Evolutionary conservation across 2,113 vertebrate species (phyloP).

Genomic region (Ellobius talpinus): DNA sequence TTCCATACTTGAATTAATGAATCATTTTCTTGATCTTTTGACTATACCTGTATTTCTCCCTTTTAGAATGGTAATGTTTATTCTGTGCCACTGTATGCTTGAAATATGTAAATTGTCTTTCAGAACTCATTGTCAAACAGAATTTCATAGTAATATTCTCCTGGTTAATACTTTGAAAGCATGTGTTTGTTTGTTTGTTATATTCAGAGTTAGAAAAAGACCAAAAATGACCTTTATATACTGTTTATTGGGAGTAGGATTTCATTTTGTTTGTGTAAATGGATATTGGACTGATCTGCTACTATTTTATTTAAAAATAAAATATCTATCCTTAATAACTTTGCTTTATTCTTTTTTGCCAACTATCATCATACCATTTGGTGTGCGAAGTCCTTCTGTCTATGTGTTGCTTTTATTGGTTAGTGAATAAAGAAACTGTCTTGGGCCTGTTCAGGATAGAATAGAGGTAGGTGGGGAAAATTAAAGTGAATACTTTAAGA

Average conservation of each 20-base stretch:
- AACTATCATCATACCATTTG: too few relatives aligned
- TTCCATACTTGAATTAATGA: background rate
- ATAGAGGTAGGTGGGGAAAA: too few relatives aligned
- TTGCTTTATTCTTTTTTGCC: background rate
- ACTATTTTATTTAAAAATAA: background rate
- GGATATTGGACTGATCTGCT: background rate
- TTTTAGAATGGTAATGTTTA: too few relatives aligned
- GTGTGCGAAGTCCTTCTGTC: too few relatives aligned
- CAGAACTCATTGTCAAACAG: background rate
- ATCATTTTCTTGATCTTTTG: background rate
- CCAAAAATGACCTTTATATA: background rate
- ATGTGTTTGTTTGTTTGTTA: background rate
- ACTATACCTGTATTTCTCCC: too few relatives aligned
- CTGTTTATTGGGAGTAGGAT: background rate
- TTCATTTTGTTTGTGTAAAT: background rate
- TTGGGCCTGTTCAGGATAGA: too few relatives aligned
- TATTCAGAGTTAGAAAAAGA: background rate
- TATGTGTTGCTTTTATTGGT: too few relatives aligned
- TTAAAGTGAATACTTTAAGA: too few relatives aligned
- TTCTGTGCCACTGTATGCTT: too few relatives aligned
- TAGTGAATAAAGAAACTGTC: too few relatives aligned
- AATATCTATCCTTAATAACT: background rate
- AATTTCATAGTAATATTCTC: background rate
- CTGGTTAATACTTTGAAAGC: background rate
- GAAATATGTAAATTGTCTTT: background rate